Percentiles rank a stretch among this genome's conserved stretches.
Evolutionary conservation across 2,888 invertebrate species (phyloP).

Genomic region (Zygaena filipendulae): DNA sequence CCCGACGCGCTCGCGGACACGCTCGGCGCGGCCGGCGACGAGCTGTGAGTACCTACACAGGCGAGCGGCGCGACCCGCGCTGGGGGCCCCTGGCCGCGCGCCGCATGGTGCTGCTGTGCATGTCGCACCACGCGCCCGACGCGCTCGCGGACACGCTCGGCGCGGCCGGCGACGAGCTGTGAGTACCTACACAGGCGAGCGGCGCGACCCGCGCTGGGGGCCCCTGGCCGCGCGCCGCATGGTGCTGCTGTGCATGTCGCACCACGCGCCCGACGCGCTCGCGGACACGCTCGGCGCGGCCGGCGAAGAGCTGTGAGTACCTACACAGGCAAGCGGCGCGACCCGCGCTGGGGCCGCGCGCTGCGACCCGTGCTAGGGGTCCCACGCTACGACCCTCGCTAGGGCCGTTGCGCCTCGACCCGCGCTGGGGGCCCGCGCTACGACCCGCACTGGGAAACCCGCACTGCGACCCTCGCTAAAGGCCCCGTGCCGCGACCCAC

Average conservation of each 20-base stretch:
- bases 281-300: conserved; percentile 16
- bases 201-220: conserved; percentile 73
- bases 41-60: too few species aligned
- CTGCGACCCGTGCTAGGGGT: too few species aligned
- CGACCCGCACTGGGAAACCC: too few species aligned
- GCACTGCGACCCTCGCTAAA: too few species aligned
- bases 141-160: conserved; percentile 15
- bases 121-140: conserved; percentile 33
- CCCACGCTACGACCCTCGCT: too few species aligned
- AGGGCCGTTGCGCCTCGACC: conserved; percentile 30
- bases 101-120: conserved; percentile 78
- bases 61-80: conserved; percentile 52
- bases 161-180: conserved; percentile 26
- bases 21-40: conserved; percentile 13
- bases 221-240: conserved; percentile 84
- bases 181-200: conserved; percentile 18
- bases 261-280: conserved; percentile 32
- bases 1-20: conserved; percentile 26
- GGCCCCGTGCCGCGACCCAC: too few species aligned
- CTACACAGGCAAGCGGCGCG: too few species aligned
- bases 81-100: conserved; percentile 84
- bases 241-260: conserved; percentile 68
- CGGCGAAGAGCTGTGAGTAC: too few species aligned
- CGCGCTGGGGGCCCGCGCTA: conserved; percentile 81
- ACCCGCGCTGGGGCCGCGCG: too few species aligned